These are phyloP conservation scores for Bombus fervidus DNA, from an alignment of 1,140 invertebrate species.

Conservation along the genomic window DNA sequence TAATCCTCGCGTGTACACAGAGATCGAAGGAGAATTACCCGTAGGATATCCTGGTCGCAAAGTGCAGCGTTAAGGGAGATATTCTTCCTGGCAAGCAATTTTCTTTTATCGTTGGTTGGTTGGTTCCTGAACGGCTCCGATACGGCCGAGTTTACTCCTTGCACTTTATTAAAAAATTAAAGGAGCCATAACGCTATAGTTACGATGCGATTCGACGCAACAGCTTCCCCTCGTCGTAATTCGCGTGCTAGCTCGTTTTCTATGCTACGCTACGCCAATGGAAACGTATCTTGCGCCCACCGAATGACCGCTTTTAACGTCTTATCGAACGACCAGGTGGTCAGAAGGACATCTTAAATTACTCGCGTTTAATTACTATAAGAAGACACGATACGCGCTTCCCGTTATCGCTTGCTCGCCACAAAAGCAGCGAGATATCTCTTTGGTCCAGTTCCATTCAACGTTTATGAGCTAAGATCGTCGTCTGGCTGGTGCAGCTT, in stretches of 20 bases:
- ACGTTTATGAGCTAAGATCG: constrained; percentile 1
- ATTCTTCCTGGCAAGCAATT: constrained; percentile 15
- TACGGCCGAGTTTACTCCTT: constrained; percentile 7
- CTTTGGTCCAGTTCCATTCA: not conserved
- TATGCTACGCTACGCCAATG: not conserved
- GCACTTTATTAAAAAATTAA: constrained; percentile 50
- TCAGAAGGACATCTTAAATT: not conserved
- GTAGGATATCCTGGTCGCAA: constrained; percentile 5
- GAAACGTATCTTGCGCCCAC: not conserved
- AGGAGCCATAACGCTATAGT: constrained; percentile 29
- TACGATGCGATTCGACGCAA: constrained; percentile 38
- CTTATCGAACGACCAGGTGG: not conserved
- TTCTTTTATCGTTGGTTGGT: constrained; percentile 32
- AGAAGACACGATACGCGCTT: constrained; percentile 5
- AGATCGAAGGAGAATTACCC: constrained; percentile 26
- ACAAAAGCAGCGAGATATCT: not conserved
- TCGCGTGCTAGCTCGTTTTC: not conserved
- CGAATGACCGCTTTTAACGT: constrained; percentile 38
- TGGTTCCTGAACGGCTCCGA: not conserved
- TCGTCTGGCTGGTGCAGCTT: not conserved
- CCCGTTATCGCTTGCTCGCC: too few species aligned
- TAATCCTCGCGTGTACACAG: constrained; percentile 23
- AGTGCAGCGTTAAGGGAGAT: constrained; percentile 44
- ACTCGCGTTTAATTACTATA: constrained; percentile 21
- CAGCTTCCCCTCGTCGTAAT: constrained; percentile 12